These are phyloP conservation scores for Pissodes strobi DNA, from an alignment of 1,140 invertebrate genomes.

Conservation along the genomic window DNA sequence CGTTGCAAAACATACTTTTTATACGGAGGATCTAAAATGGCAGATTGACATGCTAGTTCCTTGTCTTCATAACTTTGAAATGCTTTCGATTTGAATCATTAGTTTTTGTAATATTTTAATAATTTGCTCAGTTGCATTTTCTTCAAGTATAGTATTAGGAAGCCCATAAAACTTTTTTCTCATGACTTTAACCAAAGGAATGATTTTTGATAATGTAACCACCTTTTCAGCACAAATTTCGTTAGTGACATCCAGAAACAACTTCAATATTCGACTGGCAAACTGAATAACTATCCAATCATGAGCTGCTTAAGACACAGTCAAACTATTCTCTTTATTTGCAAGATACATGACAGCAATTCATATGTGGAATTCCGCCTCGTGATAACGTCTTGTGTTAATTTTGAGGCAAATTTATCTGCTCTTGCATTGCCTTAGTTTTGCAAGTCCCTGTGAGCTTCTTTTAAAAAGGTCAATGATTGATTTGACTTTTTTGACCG, in stretches of 20 bases:
- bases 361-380: slow-evolving; percentile 50
- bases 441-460: no score
- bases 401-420: slow-evolving; percentile 39
- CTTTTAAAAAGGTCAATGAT: no score
- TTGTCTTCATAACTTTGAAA: no score
- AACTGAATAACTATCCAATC: slow-evolving; percentile 17
- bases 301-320: not conserved
- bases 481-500: no score
- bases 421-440: no score
- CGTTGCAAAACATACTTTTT: slow-evolving; percentile 39
- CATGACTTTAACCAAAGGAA: slow-evolving; percentile 24
- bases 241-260: slow-evolving; percentile 44
- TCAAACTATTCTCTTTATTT: slow-evolving; percentile 38
- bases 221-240: slow-evolving; percentile 43
- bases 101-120: slow-evolving; percentile 14
- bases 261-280: no score
- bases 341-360: slow-evolving; percentile 43
- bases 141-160: slow-evolving; percentile 30
- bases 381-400: slow-evolving; percentile 47
- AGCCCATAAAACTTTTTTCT: slow-evolving; percentile 29
- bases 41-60: slow-evolving; percentile 26
- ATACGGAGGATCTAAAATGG: slow-evolving; percentile 34
- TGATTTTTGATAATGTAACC: slow-evolving; percentile 39
- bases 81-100: no score
- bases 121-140: slow-evolving; percentile 18